Percentiles rank a stretch among this genome's conserved stretches.
These are phyloP conservation scores for Dichetophora obliterata DNA, from an alignment of 2,888 invertebrate genomes.

Conservation along the genomic window DNA sequence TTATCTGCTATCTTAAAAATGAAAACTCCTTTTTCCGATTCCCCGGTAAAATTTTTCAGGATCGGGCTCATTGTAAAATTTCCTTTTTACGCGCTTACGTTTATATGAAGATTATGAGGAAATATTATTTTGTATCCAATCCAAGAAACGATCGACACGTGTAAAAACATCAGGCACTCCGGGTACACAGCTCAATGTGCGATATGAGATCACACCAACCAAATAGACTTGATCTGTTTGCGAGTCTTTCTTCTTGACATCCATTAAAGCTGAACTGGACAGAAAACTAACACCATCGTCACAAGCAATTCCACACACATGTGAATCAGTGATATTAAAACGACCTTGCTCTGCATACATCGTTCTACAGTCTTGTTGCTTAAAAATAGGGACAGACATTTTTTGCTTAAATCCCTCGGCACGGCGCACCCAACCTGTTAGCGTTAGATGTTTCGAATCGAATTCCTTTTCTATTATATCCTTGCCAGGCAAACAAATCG, in stretches of 20 bases:
- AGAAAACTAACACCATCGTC: too few relatives aligned
- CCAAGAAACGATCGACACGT: slow-evolving; percentile 72
- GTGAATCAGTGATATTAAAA: slow-evolving; percentile 70
- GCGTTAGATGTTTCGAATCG: too few relatives aligned
- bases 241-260: too few relatives aligned
- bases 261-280: too few relatives aligned
- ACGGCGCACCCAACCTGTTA: too few relatives aligned
- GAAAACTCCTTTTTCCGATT: too few relatives aligned
- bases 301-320: slow-evolving; percentile 71
- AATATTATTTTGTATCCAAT: slow-evolving; percentile 72
- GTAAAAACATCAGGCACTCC: slow-evolving; percentile 78
- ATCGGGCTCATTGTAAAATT: too few relatives aligned
- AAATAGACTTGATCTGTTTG: slow-evolving; percentile 59
- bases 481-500: slow-evolving; percentile 74
- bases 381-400: slow-evolving; percentile 71
- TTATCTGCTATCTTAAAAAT: too few relatives aligned
- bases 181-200: slow-evolving; percentile 74
- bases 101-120: slow-evolving; percentile 54
- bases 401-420: slow-evolving; percentile 71
- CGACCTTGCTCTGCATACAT: slow-evolving; percentile 71
- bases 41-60: too few relatives aligned
- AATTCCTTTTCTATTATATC: slow-evolving; percentile 47
- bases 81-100: too few relatives aligned
- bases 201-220: slow-evolving; percentile 76
- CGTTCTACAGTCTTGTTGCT: slow-evolving; percentile 70